phyloP scores from a whole-genome alignment of 1,140 invertebrate species.

The Apis dorsata region DNA sequence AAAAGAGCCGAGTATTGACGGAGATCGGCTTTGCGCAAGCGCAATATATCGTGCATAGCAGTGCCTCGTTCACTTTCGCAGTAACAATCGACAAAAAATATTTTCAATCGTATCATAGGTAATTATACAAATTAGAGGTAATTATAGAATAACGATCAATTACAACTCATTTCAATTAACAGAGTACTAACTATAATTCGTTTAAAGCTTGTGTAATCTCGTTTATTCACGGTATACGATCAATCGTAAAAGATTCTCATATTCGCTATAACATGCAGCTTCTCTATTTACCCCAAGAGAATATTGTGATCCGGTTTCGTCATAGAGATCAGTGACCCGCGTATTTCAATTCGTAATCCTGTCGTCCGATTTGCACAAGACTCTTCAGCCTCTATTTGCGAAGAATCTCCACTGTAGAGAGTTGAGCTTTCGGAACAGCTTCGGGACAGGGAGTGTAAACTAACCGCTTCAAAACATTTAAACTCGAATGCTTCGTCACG shows the following conservation, averaged over 20 bases:
- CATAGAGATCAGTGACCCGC: not conserved
- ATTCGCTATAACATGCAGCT: not conserved
- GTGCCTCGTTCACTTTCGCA: too few relatives aligned
- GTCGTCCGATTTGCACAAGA: conserved; percentile 8
- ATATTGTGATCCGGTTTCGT: not conserved
- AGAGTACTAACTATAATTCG: not conserved
- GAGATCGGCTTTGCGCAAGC: too few relatives aligned
- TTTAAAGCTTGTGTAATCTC: not conserved
- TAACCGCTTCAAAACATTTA: conserved; percentile 41
- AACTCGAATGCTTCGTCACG: conserved; percentile 31
- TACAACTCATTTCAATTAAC: not conserved
- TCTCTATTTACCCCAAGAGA: not conserved
- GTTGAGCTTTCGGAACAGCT: not conserved
- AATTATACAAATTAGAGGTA: too few relatives aligned
- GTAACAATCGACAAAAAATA: too few relatives aligned
- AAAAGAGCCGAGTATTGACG: too few relatives aligned
- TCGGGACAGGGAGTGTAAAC: not conserved
- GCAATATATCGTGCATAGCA: too few relatives aligned
- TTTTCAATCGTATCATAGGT: too few relatives aligned
- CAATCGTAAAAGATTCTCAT: conserved; percentile 3
- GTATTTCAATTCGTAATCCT: conserved; percentile 25
- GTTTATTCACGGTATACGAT: not conserved
- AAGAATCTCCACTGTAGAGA: conserved; percentile 12
- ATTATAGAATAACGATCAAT: not conserved
- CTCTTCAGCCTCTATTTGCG: not conserved